phyloP scores from a whole-genome alignment of 2,113 vertebrate genomes.

The Alligator mississippiensis region DNA sequence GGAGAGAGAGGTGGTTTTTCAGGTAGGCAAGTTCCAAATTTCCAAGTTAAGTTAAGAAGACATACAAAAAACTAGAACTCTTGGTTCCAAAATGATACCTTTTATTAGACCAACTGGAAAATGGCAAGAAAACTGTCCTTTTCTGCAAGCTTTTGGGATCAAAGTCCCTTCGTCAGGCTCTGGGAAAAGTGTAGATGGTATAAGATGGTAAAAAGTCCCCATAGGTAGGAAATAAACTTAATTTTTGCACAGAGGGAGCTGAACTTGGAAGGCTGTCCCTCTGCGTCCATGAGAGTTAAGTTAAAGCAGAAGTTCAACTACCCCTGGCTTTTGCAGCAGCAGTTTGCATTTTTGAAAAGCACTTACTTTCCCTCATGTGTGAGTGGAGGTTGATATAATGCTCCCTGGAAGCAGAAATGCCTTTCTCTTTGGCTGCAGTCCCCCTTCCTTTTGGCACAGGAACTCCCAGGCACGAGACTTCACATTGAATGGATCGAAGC shows the following conservation, averaged over 20 bases:
- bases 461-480: not conserved
- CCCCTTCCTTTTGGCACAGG: not conserved
- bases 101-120: no score
- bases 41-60: no score
- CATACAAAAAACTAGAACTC: no score
- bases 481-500: not conserved
- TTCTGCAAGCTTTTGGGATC: no score
- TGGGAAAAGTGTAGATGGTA: no score
- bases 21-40: not conserved
- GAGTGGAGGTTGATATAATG: fast-evolving
- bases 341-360: not conserved
- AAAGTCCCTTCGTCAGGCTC: no score
- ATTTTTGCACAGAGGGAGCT: no score
- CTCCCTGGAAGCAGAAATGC: not conserved
- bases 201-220: no score
- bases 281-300: not conserved
- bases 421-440: not conserved
- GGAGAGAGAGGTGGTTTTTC: not conserved
- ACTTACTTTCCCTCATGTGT: not conserved
- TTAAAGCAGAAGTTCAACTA: constrained; percentile 10
- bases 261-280: no score
- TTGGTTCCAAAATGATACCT: no score
- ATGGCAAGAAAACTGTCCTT: no score
- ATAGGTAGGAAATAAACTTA: no score
- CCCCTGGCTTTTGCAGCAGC: not conserved